Conservation (phyloP, 2,888 invertebrate species). For the Mactromeris polynyma region DNA sequence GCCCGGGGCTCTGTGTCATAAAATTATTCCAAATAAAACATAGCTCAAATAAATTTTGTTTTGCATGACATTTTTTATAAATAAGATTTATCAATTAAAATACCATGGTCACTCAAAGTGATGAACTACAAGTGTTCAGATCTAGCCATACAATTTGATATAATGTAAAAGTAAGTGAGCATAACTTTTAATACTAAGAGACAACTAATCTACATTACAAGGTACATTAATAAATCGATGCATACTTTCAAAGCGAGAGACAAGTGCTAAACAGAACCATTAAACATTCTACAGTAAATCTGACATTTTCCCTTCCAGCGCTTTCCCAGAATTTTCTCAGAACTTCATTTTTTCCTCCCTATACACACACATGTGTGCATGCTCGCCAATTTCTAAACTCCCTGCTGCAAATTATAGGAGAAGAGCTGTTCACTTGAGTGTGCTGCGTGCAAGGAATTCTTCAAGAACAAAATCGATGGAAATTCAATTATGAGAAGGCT, state of each 20-base stretch:
- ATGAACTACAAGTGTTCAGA: too few relatives aligned
- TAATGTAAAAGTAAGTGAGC: too few relatives aligned
- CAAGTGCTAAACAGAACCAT: not conserved
- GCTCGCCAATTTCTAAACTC: slow-evolving; percentile 13
- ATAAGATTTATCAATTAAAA: too few relatives aligned
- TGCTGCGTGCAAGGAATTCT: not conserved
- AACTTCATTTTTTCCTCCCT: not conserved
- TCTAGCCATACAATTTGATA: too few relatives aligned
- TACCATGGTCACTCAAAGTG: too few relatives aligned
- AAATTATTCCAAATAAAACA: too few relatives aligned
- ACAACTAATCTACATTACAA: not conserved
- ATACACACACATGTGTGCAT: slow-evolving; percentile 8
- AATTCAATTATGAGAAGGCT: slow-evolving; percentile 32
- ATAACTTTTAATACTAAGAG: not conserved
- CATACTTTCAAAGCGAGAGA: not conserved
- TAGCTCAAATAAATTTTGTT: too few relatives aligned
- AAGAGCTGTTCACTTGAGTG: not conserved
- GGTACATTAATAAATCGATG: not conserved
- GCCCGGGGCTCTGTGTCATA: too few relatives aligned
- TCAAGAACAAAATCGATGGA: slow-evolving; percentile 33
- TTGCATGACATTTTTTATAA: too few relatives aligned
- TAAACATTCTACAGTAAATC: not conserved
- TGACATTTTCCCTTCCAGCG: not conserved
- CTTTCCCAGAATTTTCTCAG: not conserved
- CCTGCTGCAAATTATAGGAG: slow-evolving; percentile 15